A percentile compares a stretch with the other conserved stretches of the same genome.
phyloP scores from a whole-genome alignment of 2,113 vertebrate species.

The Amphiprion ocellaris region DNA sequence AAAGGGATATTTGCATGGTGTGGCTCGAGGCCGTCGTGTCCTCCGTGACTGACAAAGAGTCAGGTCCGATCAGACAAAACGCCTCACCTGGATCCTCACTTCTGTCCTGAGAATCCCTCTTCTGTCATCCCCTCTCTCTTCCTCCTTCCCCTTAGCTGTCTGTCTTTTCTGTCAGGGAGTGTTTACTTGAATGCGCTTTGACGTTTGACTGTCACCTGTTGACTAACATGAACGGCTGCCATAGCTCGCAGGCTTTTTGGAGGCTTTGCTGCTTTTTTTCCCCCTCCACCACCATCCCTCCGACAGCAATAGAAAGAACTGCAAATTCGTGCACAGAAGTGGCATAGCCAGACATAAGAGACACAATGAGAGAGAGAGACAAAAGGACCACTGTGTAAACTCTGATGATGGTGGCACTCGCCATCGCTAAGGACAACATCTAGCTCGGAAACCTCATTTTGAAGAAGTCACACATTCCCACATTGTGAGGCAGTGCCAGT shows the following conservation, averaged over 20 bases:
- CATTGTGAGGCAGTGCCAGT: conserved; percentile 75
- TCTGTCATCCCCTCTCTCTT: conserved; percentile 27
- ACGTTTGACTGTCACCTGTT: conserved; percentile 78
- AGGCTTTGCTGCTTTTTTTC: conserved; percentile 1
- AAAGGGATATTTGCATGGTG: conserved; percentile 14
- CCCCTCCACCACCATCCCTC: background rate
- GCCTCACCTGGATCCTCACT: conserved; percentile 63
- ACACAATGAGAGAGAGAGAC: conserved; percentile 56
- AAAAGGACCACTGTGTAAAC: conserved; percentile 69
- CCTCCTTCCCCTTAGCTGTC: conserved; percentile 33
- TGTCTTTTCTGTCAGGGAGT: conserved; percentile 51
- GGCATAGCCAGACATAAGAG: conserved; percentile 31
- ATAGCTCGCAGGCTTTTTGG: conserved; percentile 52
- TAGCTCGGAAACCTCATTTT: conserved; percentile 78
- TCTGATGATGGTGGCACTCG: conserved; percentile 47
- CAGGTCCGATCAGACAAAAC: conserved; percentile 62
- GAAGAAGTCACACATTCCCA: conserved; percentile 83
- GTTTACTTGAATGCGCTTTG: conserved; percentile 50
- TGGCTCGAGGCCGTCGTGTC: conserved; percentile 53
- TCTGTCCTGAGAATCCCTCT: conserved; percentile 40
- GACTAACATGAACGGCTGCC: conserved; percentile 57
- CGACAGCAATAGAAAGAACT: conserved; percentile 26
- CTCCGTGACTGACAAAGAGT: conserved; percentile 58
- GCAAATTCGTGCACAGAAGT: conserved; percentile 26
- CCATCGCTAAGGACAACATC: conserved; percentile 72